Conservation (phyloP, 2,113 vertebrate species). For the Lagopus muta region DNA sequence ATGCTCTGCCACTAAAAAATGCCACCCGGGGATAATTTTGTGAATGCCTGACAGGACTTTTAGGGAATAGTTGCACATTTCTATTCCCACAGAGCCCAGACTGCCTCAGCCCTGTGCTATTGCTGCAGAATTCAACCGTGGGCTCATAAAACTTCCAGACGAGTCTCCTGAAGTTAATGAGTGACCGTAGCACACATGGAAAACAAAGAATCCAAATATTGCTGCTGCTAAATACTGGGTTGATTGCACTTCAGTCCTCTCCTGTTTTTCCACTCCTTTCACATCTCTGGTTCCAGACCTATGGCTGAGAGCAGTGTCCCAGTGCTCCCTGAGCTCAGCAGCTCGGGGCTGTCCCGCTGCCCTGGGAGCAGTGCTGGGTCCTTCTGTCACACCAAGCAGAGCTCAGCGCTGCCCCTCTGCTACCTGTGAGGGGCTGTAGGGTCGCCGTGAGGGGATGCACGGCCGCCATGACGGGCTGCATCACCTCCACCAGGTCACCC, state of each 20-base stretch:
- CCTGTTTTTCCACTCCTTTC: not conserved
- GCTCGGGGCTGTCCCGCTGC: not conserved
- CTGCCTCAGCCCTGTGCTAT: not conserved
- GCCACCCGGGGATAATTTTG: not conserved
- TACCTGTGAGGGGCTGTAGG: too few relatives aligned
- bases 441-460: not conserved
- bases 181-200: not conserved
- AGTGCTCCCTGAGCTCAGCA: not conserved
- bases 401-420: too few relatives aligned
- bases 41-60: not conserved
- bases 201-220: not conserved
- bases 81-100: not conserved
- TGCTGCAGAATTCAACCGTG: not conserved
- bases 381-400: too few relatives aligned
- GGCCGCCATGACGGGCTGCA: not conserved
- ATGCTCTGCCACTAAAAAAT: not conserved
- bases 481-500: not conserved
- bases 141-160: not conserved
- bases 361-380: not conserved
- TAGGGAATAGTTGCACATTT: not conserved
- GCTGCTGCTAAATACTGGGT: not conserved
- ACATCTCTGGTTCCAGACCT: fast-evolving
- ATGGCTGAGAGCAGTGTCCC: not conserved
- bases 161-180: not conserved
- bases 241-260: not conserved